These are phyloP conservation scores for Protosalanx chinensis DNA, from an alignment of 2,797 vertebrate species.

Conservation along the genomic window DNA sequence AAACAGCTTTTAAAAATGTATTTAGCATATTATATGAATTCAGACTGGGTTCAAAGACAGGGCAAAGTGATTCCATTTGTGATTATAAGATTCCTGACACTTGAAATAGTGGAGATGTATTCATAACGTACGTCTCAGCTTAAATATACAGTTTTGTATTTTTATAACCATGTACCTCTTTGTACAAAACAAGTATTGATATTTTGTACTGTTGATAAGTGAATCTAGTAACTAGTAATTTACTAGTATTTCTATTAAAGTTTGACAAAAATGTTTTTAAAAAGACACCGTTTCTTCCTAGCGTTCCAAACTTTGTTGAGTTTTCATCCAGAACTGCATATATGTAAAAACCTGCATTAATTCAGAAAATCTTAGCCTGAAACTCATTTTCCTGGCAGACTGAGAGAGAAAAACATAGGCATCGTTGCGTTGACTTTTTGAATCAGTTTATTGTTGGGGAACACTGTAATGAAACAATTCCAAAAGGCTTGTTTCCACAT, in stretches of 20 bases:
- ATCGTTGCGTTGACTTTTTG: neutral
- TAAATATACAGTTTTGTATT: conserved; percentile 62
- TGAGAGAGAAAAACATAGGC: neutral
- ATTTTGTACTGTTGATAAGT: conserved; percentile 57
- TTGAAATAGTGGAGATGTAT: conserved; percentile 72
- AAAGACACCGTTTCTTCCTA: neutral
- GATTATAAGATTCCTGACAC: conserved; percentile 69
- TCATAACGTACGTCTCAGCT: conserved; percentile 59
- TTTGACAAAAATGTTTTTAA: conserved; percentile 21
- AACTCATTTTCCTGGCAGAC: neutral
- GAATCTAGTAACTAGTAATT: conserved; percentile 40
- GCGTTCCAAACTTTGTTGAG: neutral
- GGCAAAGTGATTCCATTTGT: conserved; percentile 38
- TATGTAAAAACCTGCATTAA: neutral
- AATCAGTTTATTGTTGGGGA: conserved; percentile 34
- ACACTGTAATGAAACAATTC: conserved; percentile 14
- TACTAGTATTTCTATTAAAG: conserved; percentile 57
- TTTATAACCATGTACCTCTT: conserved; percentile 72
- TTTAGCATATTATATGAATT: conserved; percentile 37
- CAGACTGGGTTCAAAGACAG: neutral
- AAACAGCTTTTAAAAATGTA: conserved; percentile 61
- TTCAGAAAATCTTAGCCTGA: neutral
- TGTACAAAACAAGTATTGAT: conserved; percentile 62
- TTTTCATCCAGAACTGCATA: neutral
- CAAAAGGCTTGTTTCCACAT: conserved; percentile 14